A percentile compares a stretch with the other conserved stretches of the same genome.
phyloP scores from a whole-genome alignment of 2,113 vertebrate genomes.

The Acrocephalus arundinaceus region DNA sequence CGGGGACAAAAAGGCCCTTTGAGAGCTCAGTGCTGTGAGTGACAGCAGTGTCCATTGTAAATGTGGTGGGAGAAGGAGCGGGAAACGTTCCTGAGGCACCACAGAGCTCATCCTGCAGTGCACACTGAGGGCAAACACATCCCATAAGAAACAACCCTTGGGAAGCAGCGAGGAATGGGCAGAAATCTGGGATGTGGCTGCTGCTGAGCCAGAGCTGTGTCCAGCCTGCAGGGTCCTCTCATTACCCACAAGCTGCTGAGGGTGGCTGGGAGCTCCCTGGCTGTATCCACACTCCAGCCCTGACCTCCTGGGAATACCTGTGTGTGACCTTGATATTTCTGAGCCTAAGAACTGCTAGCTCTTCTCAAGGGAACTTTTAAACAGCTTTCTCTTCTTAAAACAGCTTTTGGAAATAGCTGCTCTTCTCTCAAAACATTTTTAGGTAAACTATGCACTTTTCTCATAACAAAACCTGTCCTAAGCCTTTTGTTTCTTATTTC shows the following conservation, averaged over 20 bases:
- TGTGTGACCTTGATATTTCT: no score
- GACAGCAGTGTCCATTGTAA: not conserved
- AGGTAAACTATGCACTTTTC: no score
- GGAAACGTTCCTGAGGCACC: not conserved
- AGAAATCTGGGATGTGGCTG: not conserved
- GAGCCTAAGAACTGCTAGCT: no score
- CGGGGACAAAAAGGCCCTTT: not conserved
- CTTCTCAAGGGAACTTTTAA: no score
- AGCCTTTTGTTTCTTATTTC: no score
- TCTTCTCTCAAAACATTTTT: no score
- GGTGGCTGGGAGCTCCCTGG: not conserved
- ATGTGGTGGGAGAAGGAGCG: not conserved
- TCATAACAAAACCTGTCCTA: no score
- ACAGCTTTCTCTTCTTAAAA: no score
- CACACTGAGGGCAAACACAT: not conserved
- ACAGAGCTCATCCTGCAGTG: accelerated
- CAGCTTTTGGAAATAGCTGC: no score
- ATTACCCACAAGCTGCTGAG: accelerated
- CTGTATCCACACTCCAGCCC: not conserved
- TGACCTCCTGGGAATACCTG: not conserved
- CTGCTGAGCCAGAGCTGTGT: not conserved
- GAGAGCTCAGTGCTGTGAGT: accelerated
- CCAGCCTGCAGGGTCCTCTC: not conserved
- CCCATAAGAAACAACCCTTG: not conserved
- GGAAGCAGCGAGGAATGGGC: accelerated